These are phyloP conservation scores for Forbesichthys papilliferus DNA, from an alignment of 2,113 vertebrate species.

Conservation along the genomic window DNA sequence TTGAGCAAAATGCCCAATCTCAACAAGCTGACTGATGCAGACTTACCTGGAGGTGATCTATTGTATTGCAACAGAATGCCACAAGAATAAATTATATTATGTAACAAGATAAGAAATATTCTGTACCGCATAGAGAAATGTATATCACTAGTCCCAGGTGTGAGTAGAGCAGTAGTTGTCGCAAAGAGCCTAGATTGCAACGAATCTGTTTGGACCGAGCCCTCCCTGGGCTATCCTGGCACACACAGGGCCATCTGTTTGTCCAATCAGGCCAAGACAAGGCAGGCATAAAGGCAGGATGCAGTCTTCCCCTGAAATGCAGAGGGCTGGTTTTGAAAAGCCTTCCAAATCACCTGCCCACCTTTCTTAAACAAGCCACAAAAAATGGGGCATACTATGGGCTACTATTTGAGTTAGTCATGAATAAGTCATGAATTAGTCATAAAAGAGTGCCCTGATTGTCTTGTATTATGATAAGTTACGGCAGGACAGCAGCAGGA, in stretches of 20 bases:
- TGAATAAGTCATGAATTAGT: not conserved
- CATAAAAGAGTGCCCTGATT: not conserved
- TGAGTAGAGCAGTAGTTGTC: constrained; percentile 8
- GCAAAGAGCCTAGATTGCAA: constrained; percentile 54
- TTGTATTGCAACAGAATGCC: no score
- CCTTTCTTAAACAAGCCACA: constrained; percentile 19
- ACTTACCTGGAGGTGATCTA: no score
- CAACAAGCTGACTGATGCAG: no score
- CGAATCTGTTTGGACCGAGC: constrained; percentile 31
- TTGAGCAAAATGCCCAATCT: no score
- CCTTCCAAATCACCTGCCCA: constrained; percentile 27
- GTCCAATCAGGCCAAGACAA: constrained; percentile 30
- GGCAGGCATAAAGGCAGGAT: constrained; percentile 8
- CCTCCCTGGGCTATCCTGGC: constrained; percentile 32
- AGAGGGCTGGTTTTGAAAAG: constrained; percentile 27
- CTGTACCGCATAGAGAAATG: not conserved
- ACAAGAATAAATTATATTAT: no score
- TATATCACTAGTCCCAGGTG: constrained; percentile 4
- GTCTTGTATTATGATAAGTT: not conserved
- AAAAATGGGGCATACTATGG: not conserved
- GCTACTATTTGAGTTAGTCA: not conserved
- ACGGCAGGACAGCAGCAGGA: not conserved
- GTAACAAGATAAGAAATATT: no score
- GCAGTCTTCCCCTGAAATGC: constrained; percentile 14
- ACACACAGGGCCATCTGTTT: constrained; percentile 63